A percentile compares a stretch with the other conserved stretches of the same genome.
Evolutionary conservation across 2,797 vertebrate species (phyloP).

Genomic region (Myotis findleyi): DNA sequence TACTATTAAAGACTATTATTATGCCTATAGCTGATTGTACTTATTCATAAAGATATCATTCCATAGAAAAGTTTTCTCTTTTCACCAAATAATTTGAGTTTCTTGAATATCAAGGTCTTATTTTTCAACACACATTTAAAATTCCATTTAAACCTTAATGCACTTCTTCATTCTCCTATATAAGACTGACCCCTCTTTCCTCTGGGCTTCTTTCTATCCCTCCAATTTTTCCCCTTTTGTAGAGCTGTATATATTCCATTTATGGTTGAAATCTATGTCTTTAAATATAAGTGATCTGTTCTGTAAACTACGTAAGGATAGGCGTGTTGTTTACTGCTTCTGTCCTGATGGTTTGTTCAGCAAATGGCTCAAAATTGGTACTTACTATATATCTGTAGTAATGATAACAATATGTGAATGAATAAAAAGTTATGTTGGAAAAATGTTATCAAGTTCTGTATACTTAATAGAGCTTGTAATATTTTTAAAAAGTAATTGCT

Average conservation of each 20-base stretch:
- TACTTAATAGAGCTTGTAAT: background rate
- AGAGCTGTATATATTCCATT: background rate
- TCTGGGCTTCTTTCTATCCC: background rate
- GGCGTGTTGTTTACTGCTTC: background rate
- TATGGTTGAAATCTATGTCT: background rate
- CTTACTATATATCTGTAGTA: background rate
- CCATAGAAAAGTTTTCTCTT: background rate
- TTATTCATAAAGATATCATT: background rate
- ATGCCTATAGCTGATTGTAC: background rate
- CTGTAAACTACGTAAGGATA: background rate
- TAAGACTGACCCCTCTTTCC: rapidly evolving
- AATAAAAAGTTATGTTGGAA: background rate
- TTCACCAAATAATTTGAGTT: background rate
- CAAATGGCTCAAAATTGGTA: background rate
- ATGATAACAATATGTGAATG: background rate
- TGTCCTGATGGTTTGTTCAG: background rate
- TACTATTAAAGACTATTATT: background rate
- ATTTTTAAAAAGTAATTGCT: background rate
- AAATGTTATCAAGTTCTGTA: background rate
- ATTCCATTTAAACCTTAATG: background rate
- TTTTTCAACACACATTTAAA: background rate
- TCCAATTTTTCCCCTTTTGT: background rate
- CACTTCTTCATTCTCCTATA: background rate
- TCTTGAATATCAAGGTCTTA: background rate
- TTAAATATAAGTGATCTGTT: background rate